Evolutionary conservation across 2,888 invertebrate genomes (phyloP).

Genomic region (Melanchra persicariae): DNA sequence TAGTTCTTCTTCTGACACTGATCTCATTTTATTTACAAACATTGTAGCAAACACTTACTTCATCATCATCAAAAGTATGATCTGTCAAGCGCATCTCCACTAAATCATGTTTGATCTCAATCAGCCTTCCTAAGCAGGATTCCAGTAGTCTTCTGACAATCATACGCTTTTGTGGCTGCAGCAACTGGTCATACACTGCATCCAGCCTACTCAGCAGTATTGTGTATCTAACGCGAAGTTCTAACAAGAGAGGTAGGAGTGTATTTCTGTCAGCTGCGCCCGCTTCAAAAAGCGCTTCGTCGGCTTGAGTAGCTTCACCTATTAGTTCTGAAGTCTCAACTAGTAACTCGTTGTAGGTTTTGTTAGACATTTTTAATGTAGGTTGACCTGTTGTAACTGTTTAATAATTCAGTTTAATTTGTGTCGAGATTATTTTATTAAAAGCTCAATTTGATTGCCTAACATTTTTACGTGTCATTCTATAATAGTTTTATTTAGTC

Average conservation of each 20-base stretch:
- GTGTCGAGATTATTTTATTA: neutral
- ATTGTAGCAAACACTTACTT: slow-evolving; percentile 79
- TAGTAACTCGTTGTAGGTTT: slow-evolving; percentile 93
- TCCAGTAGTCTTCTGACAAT: slow-evolving; percentile 94
- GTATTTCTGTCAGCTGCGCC: slow-evolving; percentile 91
- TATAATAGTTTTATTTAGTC: neutral
- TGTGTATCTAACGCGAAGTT: slow-evolving; percentile 96
- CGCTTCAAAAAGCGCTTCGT: slow-evolving; percentile 91
- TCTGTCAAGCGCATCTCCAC: slow-evolving; percentile 96
- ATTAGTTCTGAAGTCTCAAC: slow-evolving; percentile 89
- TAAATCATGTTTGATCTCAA: slow-evolving; percentile 97
- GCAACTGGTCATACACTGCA: slow-evolving; percentile 96
- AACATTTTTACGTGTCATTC: neutral
- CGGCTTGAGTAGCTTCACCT: slow-evolving; percentile 91
- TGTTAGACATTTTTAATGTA: slow-evolving; percentile 92
- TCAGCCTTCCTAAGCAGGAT: slow-evolving; percentile 94
- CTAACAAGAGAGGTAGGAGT: slow-evolving; percentile 92
- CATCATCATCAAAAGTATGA: slow-evolving; percentile 95
- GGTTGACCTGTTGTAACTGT: neutral
- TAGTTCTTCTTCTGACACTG: too few relatives aligned
- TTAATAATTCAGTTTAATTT: neutral
- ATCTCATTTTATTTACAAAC: too few relatives aligned
- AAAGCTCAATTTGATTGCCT: neutral
- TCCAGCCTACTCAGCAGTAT: slow-evolving; percentile 94
- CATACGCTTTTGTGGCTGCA: slow-evolving; percentile 97